Percentiles rank a stretch among this genome's conserved stretches.
These are phyloP conservation scores for Chromobotia macracanthus DNA, from an alignment of 2,797 vertebrate genomes.

Conservation along the genomic window DNA sequence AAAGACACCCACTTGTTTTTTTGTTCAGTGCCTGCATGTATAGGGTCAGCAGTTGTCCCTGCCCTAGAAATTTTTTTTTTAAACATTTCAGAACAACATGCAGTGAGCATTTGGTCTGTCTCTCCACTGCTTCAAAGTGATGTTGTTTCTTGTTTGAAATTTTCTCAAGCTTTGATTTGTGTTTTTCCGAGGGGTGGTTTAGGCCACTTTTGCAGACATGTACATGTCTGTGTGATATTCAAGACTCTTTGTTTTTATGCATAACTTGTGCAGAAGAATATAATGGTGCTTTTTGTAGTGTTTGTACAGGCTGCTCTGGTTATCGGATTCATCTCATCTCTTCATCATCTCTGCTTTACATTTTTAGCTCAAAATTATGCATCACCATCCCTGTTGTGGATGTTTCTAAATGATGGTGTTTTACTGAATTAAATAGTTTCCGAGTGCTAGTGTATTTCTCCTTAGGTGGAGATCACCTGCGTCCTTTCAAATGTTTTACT, in stretches of 20 bases:
- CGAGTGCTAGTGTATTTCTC: background rate
- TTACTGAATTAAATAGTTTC: background rate
- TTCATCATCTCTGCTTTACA: background rate
- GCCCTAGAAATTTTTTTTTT: constrained; percentile 34
- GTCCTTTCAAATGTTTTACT: constrained; percentile 17
- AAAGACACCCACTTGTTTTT: background rate
- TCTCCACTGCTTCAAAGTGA: constrained; percentile 24
- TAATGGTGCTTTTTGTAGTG: background rate
- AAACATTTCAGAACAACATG: constrained; percentile 24
- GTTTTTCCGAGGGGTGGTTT: constrained; percentile 10
- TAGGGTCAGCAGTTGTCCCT: constrained; percentile 29
- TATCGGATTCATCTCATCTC: constrained; percentile 18
- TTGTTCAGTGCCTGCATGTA: background rate
- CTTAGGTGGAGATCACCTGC: constrained; percentile 30
- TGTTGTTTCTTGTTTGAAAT: constrained; percentile 15
- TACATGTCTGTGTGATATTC: background rate
- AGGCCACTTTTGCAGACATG: background rate
- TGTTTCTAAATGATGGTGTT: background rate
- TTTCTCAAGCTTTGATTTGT: constrained; percentile 20
- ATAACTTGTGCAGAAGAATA: background rate
- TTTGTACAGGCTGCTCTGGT: background rate
- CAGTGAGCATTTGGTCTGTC: constrained; percentile 41
- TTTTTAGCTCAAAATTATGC: background rate
- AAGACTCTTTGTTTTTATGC: constrained; percentile 15
- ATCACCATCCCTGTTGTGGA: background rate